phyloP scores from a whole-genome alignment of 2,888 invertebrate genomes.

The Pteria penguin region DNA sequence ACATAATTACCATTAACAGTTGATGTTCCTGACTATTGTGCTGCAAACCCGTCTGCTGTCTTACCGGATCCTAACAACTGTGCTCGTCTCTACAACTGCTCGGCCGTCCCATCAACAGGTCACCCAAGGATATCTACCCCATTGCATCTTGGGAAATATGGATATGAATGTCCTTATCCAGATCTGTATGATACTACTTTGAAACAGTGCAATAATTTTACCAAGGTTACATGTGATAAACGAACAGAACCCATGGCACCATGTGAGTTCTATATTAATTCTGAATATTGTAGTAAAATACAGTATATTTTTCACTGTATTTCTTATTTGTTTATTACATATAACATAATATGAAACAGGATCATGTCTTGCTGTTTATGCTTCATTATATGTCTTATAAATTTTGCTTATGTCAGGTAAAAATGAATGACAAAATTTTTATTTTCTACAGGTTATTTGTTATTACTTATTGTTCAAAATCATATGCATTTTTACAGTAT shows the following conservation, averaged over 20 bases:
- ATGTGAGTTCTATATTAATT: no score
- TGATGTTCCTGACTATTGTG: conserved; percentile 35
- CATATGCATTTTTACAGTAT: no score
- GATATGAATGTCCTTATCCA: conserved; percentile 49
- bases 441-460: no score
- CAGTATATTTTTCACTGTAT: no score
- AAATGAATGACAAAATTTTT: no score
- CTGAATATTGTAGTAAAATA: no score
- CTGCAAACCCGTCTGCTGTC: conserved; percentile 13
- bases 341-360: no score
- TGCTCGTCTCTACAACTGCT: conserved; percentile 36
- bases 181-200: conserved; percentile 46
- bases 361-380: no score
- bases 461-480: no score
- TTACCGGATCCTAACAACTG: conserved; percentile 39
- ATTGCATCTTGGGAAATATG: not conserved
- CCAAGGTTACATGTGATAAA: conserved; percentile 26
- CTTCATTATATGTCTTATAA: no score
- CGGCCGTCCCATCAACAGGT: not conserved
- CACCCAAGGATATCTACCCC: not conserved
- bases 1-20: conserved; percentile 17
- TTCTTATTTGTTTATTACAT: no score
- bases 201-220: conserved; percentile 43
- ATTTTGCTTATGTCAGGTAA: no score
- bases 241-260: conserved; percentile 39